Base-by-base conservation (phyloP, 1,140 invertebrate genomes). In the Atta colombica region DNA sequence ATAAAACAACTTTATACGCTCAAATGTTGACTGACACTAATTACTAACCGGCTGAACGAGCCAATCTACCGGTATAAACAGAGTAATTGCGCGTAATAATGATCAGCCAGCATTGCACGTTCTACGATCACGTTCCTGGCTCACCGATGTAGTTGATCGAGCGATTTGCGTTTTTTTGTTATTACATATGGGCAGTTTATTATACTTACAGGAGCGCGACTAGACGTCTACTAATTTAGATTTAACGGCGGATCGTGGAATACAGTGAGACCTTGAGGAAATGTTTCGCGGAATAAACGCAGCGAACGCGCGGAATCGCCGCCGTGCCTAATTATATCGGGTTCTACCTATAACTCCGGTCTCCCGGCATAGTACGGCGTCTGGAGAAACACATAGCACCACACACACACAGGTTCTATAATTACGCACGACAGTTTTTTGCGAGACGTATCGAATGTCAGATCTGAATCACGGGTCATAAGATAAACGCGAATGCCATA, bases 381-480 rank as follows among this genome's bases (percentile, higher is more conserved):
- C 66, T 81, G 78, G 78, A 81, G 66, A 69, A 58, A 72, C 35
- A 58, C 78, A 45, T 71, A 71, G 31, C 61, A 16, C 77, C 58
- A 45, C 55, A 31, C 55, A 60, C 31, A 60, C 31, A 14, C n/a
- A 7, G 39, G 21, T 80, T 85, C 58, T 85, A 85, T 78, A 85
- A 77, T 63, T 77, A 77, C 58, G 58, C 72, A 85, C 61, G 82
- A 85, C 60, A 85, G 60, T 85, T 49, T 25, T 80, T 85, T 49
- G 45, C 45, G 31, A 80, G n/a, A 78, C 35, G 72, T 78, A 78
- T 85, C 51, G 35, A 45, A 80, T 80, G 60, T 85, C 82, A 35
- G 63, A 21, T 45, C n/a, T 66, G 82, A 77, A 75, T 77, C 82
- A 51, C 49, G 16, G 45, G 39, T 63, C 69, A 77, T 58, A 61